Conservation (phyloP, 2,888 invertebrate genomes). For the Clistopyga incitator region DNA sequence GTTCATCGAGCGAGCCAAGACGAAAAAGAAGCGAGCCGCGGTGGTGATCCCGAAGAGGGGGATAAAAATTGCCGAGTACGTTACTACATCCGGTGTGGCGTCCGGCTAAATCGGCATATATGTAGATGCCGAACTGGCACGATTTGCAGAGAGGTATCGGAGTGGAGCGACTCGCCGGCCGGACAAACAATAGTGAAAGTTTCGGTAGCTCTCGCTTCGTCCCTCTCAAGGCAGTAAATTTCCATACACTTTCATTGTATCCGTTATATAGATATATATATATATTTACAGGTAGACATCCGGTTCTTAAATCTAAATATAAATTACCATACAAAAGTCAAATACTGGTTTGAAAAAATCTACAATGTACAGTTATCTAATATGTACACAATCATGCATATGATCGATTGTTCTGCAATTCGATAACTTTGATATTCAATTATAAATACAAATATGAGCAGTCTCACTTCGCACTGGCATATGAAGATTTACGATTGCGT, state of each 20-base stretch:
- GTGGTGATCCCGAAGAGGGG: neutral
- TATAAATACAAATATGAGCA: slow-evolving; percentile 42
- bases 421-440: slow-evolving; percentile 27
- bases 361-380: slow-evolving; percentile 50
- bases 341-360: slow-evolving; percentile 26
- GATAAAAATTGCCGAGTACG: slow-evolving; percentile 35
- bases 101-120: slow-evolving; percentile 45
- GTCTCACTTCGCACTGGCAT: slow-evolving; percentile 37
- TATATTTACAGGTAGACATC: slow-evolving; percentile 54
- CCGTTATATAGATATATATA: slow-evolving; percentile 37
- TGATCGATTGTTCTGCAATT: slow-evolving; percentile 31
- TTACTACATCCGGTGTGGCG: slow-evolving; percentile 58
- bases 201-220: slow-evolving; percentile 31
- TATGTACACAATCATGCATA: slow-evolving; percentile 31
- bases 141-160: slow-evolving; percentile 23
- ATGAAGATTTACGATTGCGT: neutral
- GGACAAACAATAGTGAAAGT: slow-evolving; percentile 61
- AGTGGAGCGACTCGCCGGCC: slow-evolving; percentile 7
- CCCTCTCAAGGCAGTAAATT: slow-evolving; percentile 48
- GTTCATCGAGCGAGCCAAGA: slow-evolving; percentile 45
- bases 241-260: slow-evolving; percentile 59
- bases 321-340: slow-evolving; percentile 34
- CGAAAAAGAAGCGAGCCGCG: slow-evolving; percentile 1
- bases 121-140: slow-evolving; percentile 24
- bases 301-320: slow-evolving; percentile 43